A percentile compares a stretch with the other conserved stretches of the same genome.
Evolutionary conservation across 1,140 invertebrate genomes (phyloP).

Genomic region (Pseudomyrmex flavicornis): DNA sequence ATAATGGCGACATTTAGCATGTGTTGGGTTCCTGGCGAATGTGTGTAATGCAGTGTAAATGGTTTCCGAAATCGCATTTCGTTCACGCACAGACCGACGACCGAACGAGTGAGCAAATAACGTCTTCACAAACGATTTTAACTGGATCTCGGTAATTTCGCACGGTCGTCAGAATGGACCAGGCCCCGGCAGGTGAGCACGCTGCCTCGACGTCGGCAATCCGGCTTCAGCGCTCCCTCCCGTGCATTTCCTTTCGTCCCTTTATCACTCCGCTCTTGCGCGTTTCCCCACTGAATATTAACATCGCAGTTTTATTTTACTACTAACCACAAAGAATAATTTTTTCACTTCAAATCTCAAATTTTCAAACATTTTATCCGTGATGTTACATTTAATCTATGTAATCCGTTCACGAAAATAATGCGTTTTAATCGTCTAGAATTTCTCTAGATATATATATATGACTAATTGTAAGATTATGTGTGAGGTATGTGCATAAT

Average conservation of each 20-base stretch:
- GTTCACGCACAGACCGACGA: conserved; percentile 41
- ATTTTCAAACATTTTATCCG: too few relatives aligned
- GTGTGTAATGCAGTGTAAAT: conserved; percentile 55
- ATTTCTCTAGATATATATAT: too few relatives aligned
- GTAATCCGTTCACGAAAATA: neutral
- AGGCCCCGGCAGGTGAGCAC: conserved; percentile 77
- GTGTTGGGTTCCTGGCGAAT: conserved; percentile 61
- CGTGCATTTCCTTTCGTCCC: conserved; percentile 10
- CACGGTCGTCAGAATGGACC: conserved; percentile 73
- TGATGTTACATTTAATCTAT: too few relatives aligned
- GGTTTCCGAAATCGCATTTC: conserved; percentile 31
- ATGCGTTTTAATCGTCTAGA: neutral
- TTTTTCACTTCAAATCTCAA: too few relatives aligned
- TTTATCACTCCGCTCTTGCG: neutral
- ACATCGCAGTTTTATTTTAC: conserved; percentile 10
- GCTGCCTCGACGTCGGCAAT: conserved; percentile 42
- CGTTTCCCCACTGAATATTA: conserved; percentile 34
- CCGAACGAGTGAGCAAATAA: conserved; percentile 43
- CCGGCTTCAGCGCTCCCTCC: conserved; percentile 57
- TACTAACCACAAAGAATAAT: conserved; percentile 37
- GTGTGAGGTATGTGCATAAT: too few relatives aligned
- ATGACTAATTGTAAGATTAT: too few relatives aligned
- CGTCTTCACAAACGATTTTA: conserved; percentile 21
- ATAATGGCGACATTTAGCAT: conserved; percentile 74
- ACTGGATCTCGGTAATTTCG: conserved; percentile 9